A percentile compares a stretch with the other conserved stretches of the same genome.
These are phyloP conservation scores for Apamea sordens DNA, from an alignment of 2,888 invertebrate species.

Conservation along the genomic window DNA sequence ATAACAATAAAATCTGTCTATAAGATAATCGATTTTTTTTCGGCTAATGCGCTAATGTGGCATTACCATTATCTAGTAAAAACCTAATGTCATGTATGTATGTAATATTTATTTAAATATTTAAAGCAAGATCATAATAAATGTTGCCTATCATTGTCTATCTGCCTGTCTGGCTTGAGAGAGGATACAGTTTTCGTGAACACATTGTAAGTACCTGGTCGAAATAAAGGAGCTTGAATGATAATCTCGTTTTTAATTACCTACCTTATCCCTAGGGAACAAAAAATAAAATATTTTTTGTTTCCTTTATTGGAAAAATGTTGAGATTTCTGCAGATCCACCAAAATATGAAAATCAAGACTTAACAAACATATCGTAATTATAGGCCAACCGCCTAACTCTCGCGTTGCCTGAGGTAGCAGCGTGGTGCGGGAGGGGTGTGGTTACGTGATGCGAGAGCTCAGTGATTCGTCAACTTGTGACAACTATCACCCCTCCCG, in stretches of 20 bases:
- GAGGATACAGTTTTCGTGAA: constrained; percentile 54
- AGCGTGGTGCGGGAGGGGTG: no score
- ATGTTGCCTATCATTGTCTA: constrained; percentile 51
- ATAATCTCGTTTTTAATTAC: constrained; percentile 29
- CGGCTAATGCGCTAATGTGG: constrained; percentile 29
- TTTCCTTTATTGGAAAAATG: neutral
- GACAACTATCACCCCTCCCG: no score
- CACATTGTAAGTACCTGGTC: constrained; percentile 77
- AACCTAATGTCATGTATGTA: constrained; percentile 11
- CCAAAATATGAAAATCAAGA: no score
- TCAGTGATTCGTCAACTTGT: no score
- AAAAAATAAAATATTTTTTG: no score
- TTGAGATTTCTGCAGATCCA: neutral
- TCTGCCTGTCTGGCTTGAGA: constrained; percentile 50
- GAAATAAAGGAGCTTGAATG: constrained; percentile 89
- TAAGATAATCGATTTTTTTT: constrained; percentile 7
- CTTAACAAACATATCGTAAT: neutral
- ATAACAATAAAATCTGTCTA: neutral
- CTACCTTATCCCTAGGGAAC: neutral
- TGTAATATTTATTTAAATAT: constrained; percentile 39
- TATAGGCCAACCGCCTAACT: no score
- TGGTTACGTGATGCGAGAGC: no score
- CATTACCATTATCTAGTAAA: constrained; percentile 38
- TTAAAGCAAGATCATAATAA: constrained; percentile 34
- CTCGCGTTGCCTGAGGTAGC: no score